Evolutionary conservation across 2,797 vertebrate species (phyloP).

Genomic region (Bradypodion ventrale): DNA sequence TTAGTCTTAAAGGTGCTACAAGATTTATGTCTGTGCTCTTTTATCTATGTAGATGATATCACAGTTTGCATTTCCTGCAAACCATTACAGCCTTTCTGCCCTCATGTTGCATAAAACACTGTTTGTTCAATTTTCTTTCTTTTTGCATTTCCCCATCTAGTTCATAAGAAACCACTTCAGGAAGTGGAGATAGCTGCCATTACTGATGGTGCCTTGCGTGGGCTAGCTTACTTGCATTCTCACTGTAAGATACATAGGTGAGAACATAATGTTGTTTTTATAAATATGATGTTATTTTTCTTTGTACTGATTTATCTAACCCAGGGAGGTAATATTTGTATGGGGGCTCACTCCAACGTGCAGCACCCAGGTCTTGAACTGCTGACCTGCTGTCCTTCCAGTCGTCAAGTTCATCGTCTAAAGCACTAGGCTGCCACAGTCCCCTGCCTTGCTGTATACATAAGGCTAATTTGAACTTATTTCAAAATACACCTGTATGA

Average conservation of each 20-base stretch:
- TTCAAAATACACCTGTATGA: background rate
- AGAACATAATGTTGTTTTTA: conserved; percentile 30
- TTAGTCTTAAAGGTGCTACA: no score
- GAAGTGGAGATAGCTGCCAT: conserved; percentile 99
- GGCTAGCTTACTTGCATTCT: conserved; percentile 97
- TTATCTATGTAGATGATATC: background rate
- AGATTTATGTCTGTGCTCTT: background rate
- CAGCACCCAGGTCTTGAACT: no score
- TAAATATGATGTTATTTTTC: background rate
- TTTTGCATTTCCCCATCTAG: conserved; percentile 64
- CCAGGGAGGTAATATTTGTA: background rate
- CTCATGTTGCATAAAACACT: rapidly evolving
- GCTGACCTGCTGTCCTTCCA: no score
- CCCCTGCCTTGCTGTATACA: no score
- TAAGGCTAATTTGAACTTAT: background rate
- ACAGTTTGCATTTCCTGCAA: background rate
- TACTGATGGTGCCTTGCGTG: conserved; percentile 98
- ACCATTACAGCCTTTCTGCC: background rate
- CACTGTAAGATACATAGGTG: conserved; percentile 98
- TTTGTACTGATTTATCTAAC: background rate
- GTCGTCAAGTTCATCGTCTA: no score
- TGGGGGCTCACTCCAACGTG: no score
- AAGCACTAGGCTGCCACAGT: no score
- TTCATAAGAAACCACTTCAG: conserved; percentile 98
- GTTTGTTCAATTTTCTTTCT: background rate